phyloP scores from a whole-genome alignment of 2,797 vertebrate genomes.

The Benthosema pterotum region DNA sequence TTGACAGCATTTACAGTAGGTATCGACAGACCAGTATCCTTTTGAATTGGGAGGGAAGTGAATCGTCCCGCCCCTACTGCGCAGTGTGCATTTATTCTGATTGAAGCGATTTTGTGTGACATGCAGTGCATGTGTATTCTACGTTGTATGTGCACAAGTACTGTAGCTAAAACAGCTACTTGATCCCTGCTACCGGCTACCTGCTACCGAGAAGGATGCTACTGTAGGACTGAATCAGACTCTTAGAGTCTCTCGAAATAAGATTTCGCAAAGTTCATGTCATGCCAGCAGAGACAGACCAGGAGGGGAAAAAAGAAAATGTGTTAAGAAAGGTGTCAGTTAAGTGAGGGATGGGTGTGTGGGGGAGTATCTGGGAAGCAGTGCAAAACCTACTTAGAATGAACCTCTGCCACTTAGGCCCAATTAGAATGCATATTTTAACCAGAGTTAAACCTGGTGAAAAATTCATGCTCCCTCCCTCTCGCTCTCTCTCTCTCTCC shows the following conservation, averaged over 20 bases:
- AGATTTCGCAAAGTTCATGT: slow-evolving; percentile 37
- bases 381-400: slow-evolving; percentile 60
- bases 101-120: no score
- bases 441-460: slow-evolving; percentile 73
- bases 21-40: no score
- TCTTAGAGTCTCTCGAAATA: slow-evolving; percentile 17
- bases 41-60: no score
- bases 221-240: slow-evolving; percentile 18
- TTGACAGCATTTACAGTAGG: no score
- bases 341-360: slow-evolving; percentile 37
- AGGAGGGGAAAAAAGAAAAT: slow-evolving; percentile 38
- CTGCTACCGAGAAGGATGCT: slow-evolving; percentile 16
- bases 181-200: background rate
- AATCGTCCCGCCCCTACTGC: no score
- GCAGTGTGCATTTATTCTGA: background rate
- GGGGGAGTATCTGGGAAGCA: slow-evolving; percentile 39
- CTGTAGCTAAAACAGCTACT: no score
- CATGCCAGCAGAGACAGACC: background rate
- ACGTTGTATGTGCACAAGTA: no score
- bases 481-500: slow-evolving; percentile 22
- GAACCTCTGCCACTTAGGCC: slow-evolving; percentile 67
- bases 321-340: slow-evolving; percentile 61
- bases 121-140: no score
- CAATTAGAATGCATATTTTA: slow-evolving; percentile 80
- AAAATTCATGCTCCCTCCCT: slow-evolving; percentile 69